Base-by-base conservation (phyloP, 2,113 vertebrate species). In the Prietella phreatophila region DNA sequence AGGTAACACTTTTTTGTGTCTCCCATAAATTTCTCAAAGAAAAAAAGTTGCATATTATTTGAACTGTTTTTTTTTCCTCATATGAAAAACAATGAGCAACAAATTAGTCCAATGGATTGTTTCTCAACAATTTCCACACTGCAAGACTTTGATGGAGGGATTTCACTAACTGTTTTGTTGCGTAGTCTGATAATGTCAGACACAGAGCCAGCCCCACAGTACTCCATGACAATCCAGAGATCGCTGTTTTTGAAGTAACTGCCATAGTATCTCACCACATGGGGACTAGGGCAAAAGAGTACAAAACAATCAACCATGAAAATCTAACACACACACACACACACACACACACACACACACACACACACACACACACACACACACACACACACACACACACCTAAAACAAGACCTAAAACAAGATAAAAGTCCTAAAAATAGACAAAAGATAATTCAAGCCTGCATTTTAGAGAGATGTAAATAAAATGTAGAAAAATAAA, bases 171-270 rank as follows among this genome's bases (percentile, higher is more conserved):
- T 50, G 98, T 99, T 94, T 99, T 99, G 93, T 98, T 99, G 86
- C 98, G 96, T 90, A 99, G 95, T 91, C 98, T 96, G 93, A 99
- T 99, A 92, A 99, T 99, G 93, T 99, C 98, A 0, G 98, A 99
- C 86, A 99, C 98, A 53, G 98, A 99, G 76, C 98, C 98, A 67
- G 98, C 98, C 50, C 98, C 98, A 85, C 98, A 99, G 91, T 99
- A 99, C 86, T 99, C 98, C 98, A 99, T 99, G 89, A 99, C 97
- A 89, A 99, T 99, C 98, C 98, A 99, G 1, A 99, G 95, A 92
- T 99, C 98, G 25, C 97, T 99, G 93, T 99, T 99, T 93, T 99
- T 99, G 93, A 99, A 99, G 93, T 99, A 99, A 93, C 98, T 99
- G 93, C 98, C 98, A 93, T 99, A 99, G 91, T 99, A 99, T 93